These are phyloP conservation scores for Pomatostomus ruficeps DNA, from an alignment of 2,113 vertebrate genomes.

Conservation along the genomic window DNA sequence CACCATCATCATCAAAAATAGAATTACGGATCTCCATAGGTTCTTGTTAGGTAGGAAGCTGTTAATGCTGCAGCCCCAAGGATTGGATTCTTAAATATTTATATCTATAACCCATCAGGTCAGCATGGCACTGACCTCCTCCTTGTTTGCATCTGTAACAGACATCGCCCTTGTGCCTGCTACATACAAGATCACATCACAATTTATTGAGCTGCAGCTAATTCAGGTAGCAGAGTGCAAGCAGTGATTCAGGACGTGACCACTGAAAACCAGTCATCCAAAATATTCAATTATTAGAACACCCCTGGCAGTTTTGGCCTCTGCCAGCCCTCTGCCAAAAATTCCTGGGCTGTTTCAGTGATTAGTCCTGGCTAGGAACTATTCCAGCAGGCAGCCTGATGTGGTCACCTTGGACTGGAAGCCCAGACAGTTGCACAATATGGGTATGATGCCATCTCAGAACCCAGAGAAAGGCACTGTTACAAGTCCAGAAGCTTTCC, in stretches of 20 bases:
- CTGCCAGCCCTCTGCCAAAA: neutral
- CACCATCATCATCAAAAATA: neutral
- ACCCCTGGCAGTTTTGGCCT: neutral
- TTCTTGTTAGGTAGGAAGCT: neutral
- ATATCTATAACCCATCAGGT: neutral
- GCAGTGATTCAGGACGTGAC: neutral
- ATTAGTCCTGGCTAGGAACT: neutral
- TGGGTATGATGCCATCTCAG: neutral
- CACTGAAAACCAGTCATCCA: neutral
- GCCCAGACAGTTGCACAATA: neutral
- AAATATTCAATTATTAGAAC: neutral
- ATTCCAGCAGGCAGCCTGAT: neutral
- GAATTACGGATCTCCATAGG: neutral
- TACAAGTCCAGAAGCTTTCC: neutral
- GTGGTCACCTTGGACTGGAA: neutral
- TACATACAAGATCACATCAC: neutral
- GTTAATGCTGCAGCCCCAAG: neutral
- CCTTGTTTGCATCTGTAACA: neutral
- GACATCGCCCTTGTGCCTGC: neutral
- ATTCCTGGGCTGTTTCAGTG: neutral
- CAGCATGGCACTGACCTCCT: neutral
- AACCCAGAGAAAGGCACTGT: neutral
- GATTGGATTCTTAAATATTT: neutral
- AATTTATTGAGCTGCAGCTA: neutral
- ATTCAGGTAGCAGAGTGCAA: neutral